Percentiles rank a stretch among this genome's conserved stretches.
phyloP scores from a whole-genome alignment of 1,140 invertebrate genomes.

The Telenomus remus region DNA sequence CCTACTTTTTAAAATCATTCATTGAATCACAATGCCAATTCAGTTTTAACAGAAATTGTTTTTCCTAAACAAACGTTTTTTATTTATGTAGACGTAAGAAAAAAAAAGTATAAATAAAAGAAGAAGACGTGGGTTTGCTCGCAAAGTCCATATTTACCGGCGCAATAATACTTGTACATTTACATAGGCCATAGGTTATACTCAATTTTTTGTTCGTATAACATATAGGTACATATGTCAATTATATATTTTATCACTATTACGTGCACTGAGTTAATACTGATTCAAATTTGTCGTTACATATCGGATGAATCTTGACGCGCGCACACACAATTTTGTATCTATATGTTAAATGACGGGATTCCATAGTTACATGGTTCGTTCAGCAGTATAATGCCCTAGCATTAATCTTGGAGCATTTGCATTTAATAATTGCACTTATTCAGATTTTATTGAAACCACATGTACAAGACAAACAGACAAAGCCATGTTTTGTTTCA shows the following conservation, averaged over 20 bases:
- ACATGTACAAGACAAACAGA: neutral
- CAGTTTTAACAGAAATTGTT: too few species aligned
- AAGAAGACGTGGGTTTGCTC: neutral
- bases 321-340: slow-evolving; percentile 32
- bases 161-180: slow-evolving; percentile 45
- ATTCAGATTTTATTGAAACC: slow-evolving; percentile 27
- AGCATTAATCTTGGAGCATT: slow-evolving; percentile 25
- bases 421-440: slow-evolving; percentile 55
- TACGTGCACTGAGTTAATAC: slow-evolving; percentile 57
- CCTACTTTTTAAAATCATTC: neutral
- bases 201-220: slow-evolving; percentile 21
- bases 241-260: slow-evolving; percentile 53
- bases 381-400: slow-evolving; percentile 31
- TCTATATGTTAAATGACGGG: neutral
- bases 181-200: slow-evolving; percentile 56
- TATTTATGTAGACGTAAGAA: too few species aligned
- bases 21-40: too few species aligned
- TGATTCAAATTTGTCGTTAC: slow-evolving; percentile 54
- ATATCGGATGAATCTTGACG: slow-evolving; percentile 31
- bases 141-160: slow-evolving; percentile 17
- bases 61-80: too few species aligned
- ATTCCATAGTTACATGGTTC: slow-evolving; percentile 13
- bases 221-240: slow-evolving; percentile 49
- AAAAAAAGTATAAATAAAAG: too few species aligned
- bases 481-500: slow-evolving; percentile 4